Percentiles rank a stretch among this genome's conserved stretches.
These are phyloP conservation scores for Thermophis baileyi DNA, from an alignment of 2,113 vertebrate genomes.

Conservation along the genomic window DNA sequence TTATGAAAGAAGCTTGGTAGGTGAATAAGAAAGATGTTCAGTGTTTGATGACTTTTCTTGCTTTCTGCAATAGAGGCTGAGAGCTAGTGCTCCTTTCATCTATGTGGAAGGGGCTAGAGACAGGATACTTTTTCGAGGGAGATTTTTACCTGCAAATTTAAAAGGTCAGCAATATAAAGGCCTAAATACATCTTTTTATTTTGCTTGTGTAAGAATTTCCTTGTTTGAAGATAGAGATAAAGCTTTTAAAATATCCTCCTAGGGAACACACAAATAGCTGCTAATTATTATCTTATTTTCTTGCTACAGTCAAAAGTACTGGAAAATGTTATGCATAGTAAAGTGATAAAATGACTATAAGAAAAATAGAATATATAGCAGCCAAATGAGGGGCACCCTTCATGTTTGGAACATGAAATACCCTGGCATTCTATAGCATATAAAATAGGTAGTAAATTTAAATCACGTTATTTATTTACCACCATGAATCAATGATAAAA, in stretches of 20 bases:
- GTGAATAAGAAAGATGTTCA: conserved; percentile 7
- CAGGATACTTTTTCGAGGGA: background rate
- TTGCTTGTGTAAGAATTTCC: background rate
- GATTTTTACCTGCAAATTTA: background rate
- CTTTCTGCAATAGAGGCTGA: background rate
- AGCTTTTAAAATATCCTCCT: background rate
- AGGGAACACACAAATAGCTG: too few relatives aligned
- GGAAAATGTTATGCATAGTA: background rate
- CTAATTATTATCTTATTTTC: background rate
- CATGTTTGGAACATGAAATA: background rate
- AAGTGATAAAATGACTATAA: background rate
- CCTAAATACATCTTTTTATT: background rate
- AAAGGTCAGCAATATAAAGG: background rate
- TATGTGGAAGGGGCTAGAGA: background rate
- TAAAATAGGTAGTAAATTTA: background rate
- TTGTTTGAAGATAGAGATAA: background rate
- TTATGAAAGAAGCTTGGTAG: conserved; percentile 42
- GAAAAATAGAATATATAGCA: background rate
- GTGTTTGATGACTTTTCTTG: conserved; percentile 19
- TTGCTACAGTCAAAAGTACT: background rate
- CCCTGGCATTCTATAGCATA: background rate
- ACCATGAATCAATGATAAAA: background rate
- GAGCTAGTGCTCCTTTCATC: background rate
- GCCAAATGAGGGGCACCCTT: background rate
- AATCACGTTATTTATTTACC: background rate